Conservation (phyloP, 2,888 invertebrate species). For the Parochlus steinenii region DNA sequence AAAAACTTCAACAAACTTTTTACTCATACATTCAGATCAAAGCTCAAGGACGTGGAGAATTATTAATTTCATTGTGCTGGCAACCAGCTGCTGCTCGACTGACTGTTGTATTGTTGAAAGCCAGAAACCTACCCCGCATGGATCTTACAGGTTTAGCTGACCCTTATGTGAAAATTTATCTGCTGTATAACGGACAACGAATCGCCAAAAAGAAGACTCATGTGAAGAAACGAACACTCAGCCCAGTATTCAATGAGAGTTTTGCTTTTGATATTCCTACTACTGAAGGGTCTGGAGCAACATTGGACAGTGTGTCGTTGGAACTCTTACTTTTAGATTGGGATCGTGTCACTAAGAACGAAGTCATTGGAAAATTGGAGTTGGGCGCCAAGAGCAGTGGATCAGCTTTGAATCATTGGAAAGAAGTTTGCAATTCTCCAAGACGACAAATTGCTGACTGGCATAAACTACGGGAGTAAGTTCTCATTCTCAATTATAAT, state of each 20-base stretch:
- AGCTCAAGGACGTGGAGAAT: slow-evolving; percentile 84
- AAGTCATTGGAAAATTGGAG: slow-evolving; percentile 92
- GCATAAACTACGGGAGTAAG: slow-evolving; percentile 91
- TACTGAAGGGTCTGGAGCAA: slow-evolving; percentile 35
- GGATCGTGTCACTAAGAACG: slow-evolving; percentile 97
- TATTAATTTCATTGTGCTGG: slow-evolving; percentile 93
- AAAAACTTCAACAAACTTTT: neutral
- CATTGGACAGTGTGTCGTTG: slow-evolving; percentile 29
- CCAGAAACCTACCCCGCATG: slow-evolving; percentile 94
- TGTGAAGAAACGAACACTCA: slow-evolving; percentile 92
- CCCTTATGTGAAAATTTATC: slow-evolving; percentile 77
- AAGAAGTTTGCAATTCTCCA: slow-evolving; percentile 91
- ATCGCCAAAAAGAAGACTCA: slow-evolving; percentile 99
- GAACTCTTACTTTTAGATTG: slow-evolving; percentile 57
- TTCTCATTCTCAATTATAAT: too few species aligned
- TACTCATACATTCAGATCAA: slow-evolving; percentile 46
- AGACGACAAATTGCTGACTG: slow-evolving; percentile 97
- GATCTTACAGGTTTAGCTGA: slow-evolving; percentile 94
- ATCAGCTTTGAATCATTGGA: slow-evolving; percentile 87
- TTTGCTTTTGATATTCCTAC: slow-evolving; percentile 94
- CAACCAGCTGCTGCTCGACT: slow-evolving; percentile 92
- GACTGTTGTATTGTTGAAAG: slow-evolving; percentile 93
- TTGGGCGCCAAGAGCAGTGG: slow-evolving; percentile 63
- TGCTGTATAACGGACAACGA: slow-evolving; percentile 55
- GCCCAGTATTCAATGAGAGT: slow-evolving; percentile 98